Percentiles rank a stretch among this genome's conserved stretches.
Evolutionary conservation across 1,140 invertebrate species (phyloP).

Genomic region (Drepana arcuata): DNA sequence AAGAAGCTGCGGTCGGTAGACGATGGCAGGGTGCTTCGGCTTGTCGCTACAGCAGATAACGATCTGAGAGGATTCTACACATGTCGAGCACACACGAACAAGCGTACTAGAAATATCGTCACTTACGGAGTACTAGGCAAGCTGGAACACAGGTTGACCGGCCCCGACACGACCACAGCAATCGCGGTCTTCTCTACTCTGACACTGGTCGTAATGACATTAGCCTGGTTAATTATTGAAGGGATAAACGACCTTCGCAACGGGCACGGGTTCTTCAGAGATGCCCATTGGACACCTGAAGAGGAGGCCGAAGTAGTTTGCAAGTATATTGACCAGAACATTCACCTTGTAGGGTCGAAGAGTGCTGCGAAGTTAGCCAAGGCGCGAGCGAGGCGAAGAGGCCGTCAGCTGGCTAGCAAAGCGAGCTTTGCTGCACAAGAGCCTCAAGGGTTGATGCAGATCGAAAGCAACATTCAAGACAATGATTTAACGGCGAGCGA

Average conservation of each 20-base stretch:
- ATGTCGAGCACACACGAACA: conserved; percentile 35
- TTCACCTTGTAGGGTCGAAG: conserved; percentile 24
- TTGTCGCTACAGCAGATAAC: conserved; percentile 31
- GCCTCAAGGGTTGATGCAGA: conserved; percentile 31
- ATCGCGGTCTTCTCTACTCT: conserved; percentile 42
- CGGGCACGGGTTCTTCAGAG: conserved; percentile 56
- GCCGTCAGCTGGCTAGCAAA: conserved; percentile 19
- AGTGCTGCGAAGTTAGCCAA: conserved; percentile 33
- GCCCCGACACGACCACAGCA: conserved; percentile 34
- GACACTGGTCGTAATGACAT: conserved; percentile 34
- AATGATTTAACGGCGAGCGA: conserved; percentile 19
- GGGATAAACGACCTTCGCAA: conserved; percentile 42
- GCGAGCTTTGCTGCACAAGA: conserved; percentile 36
- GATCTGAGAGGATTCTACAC: conserved; percentile 49
- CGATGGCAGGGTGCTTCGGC: conserved; percentile 37
- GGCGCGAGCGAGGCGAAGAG: conserved; percentile 32
- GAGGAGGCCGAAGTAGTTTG: conserved; percentile 45
- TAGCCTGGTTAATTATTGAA: conserved; percentile 42
- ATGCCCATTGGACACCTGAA: conserved; percentile 38
- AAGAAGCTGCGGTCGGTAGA: conserved; percentile 30
- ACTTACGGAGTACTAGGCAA: conserved; percentile 51
- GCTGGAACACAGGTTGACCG: conserved; percentile 24
- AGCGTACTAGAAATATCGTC: conserved; percentile 36
- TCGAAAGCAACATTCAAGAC: not conserved
- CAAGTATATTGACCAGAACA: conserved; percentile 39